phyloP scores from a whole-genome alignment of 1,140 invertebrate genomes.

The Uloborus diversus region DNA sequence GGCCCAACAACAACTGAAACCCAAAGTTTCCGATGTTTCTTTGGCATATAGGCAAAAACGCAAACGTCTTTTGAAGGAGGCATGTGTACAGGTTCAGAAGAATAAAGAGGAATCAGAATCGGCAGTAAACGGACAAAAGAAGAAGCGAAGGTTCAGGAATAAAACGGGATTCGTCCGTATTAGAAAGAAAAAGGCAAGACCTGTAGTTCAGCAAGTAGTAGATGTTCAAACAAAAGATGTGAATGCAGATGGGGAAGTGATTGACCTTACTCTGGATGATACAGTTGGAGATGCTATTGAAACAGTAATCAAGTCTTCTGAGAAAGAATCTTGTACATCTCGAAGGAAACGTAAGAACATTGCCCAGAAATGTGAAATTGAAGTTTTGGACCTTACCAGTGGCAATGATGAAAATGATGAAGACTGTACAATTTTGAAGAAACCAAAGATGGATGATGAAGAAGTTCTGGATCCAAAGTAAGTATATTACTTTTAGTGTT shows the following conservation, averaged over 20 bases:
- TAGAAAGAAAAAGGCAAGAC: conserved; percentile 34
- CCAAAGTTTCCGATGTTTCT: conserved; percentile 81
- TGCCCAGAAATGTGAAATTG: conserved; percentile 46
- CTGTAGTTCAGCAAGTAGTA: background rate
- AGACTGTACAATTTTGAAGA: conserved; percentile 23
- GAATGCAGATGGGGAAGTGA: background rate
- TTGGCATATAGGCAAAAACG: conserved; percentile 75
- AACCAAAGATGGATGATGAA: conserved; percentile 22
- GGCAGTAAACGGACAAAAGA: conserved; percentile 8
- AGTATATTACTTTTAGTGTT: background rate
- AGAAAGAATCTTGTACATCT: conserved; percentile 7
- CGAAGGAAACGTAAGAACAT: conserved; percentile 31
- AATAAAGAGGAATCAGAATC: background rate
- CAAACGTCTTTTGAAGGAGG: conserved; percentile 71
- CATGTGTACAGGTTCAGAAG: conserved; percentile 5
- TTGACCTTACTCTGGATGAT: conserved; percentile 31
- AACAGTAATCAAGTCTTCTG: conserved; percentile 49
- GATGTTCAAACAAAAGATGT: background rate
- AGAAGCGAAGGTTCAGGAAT: conserved; percentile 26
- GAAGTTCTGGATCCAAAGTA: conserved; percentile 37
- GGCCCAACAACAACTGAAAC: conserved; percentile 72
- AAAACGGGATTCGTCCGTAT: conserved; percentile 58
- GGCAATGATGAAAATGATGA: conserved; percentile 43
- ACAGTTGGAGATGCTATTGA: conserved; percentile 36
- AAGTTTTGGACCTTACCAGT: conserved; percentile 33